A percentile compares a stretch with the other conserved stretches of the same genome.
phyloP scores from a whole-genome alignment of 2,797 vertebrate species.

The Sparus aurata region DNA sequence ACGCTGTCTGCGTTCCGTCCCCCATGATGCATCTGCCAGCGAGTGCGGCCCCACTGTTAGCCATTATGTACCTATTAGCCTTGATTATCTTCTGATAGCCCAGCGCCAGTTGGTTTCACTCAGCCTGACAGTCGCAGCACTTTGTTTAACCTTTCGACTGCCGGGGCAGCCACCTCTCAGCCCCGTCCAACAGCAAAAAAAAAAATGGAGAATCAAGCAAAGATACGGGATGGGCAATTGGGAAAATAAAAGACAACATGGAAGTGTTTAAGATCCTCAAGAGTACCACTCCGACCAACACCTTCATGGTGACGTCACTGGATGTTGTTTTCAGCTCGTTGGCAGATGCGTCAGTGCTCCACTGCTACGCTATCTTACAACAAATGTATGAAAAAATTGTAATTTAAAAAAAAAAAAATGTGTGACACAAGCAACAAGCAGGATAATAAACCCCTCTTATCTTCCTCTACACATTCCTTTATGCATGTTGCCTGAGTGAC shows the following conservation, averaged over 20 bases:
- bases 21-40: conserved; percentile 91
- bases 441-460: conserved; percentile 75
- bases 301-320: conserved; percentile 41
- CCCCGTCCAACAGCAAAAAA: conserved; percentile 84
- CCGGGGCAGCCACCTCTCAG: conserved; percentile 78
- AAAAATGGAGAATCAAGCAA: conserved; percentile 86
- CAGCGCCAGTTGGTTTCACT: conserved; percentile 95
- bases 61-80: conserved; percentile 99
- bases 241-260: conserved; percentile 85
- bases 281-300: conserved; percentile 34
- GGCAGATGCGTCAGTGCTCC: conserved; percentile 32
- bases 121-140: conserved; percentile 93
- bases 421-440: conserved; percentile 54
- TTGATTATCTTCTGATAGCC: conserved; percentile 98
- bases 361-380: conserved; percentile 36
- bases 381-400: conserved; percentile 25
- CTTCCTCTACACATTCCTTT: conserved; percentile 75
- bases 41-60: conserved; percentile 93
- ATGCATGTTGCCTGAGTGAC: conserved; percentile 78
- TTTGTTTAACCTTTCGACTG: conserved; percentile 97
- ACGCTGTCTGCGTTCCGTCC: conserved; percentile 88
- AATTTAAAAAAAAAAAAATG: conserved; percentile 42
- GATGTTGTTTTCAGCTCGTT: conserved; percentile 26
- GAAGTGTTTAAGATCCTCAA: conserved; percentile 67
- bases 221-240: conserved; percentile 68